Conservation (phyloP, 2,888 invertebrate species). For the Terebella lapidaria region DNA sequence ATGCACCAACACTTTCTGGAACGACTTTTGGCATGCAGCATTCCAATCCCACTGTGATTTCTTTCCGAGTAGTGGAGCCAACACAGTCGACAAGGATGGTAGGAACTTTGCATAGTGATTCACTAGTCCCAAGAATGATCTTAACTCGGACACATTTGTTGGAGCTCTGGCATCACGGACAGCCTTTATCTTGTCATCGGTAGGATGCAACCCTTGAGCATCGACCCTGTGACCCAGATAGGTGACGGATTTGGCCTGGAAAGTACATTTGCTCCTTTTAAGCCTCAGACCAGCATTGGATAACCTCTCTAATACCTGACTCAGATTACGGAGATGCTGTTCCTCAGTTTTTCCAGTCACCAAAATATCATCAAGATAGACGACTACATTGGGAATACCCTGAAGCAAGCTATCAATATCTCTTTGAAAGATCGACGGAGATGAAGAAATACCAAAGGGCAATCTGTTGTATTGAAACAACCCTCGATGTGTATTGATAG, state of each 20-base stretch:
- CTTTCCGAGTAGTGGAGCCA: background rate
- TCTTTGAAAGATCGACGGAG: constrained; percentile 6
- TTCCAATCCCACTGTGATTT: constrained; percentile 1
- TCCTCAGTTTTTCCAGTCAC: background rate
- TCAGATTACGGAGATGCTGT: background rate
- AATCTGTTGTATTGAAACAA: constrained; percentile 3
- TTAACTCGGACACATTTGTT: constrained; percentile 1
- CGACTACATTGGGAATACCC: background rate
- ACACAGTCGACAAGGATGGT: background rate
- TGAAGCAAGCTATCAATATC: background rate
- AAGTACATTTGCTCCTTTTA: background rate
- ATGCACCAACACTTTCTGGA: background rate
- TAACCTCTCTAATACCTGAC: background rate
- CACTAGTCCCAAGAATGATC: background rate
- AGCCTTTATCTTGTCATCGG: background rate
- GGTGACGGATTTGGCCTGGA: background rate
- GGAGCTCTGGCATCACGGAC: background rate
- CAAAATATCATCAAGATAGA: constrained; percentile 3
- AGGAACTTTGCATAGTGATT: background rate
- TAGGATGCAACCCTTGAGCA: constrained; percentile 1
- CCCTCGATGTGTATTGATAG: constrained; percentile 9
- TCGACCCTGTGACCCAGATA: constrained; percentile 1
- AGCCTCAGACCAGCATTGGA: background rate
- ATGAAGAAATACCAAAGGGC: constrained; percentile 2
- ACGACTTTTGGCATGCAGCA: background rate